These are phyloP conservation scores for Bos javanicus DNA, from an alignment of 2,113 vertebrate species.

Conservation along the genomic window DNA sequence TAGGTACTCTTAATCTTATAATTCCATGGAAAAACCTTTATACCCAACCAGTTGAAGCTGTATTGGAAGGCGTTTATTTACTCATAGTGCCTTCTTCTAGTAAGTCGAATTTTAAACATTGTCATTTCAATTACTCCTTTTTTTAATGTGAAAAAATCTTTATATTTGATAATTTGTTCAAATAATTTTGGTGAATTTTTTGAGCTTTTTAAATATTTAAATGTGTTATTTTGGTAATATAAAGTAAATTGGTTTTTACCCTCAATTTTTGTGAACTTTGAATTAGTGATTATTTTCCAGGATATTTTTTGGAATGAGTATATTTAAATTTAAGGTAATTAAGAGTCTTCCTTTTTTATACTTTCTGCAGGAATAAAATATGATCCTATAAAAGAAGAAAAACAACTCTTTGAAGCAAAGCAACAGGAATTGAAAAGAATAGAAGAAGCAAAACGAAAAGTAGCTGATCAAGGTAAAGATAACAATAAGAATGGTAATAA, in stretches of 20 bases:
- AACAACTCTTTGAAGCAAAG: slow-evolving; percentile 91
- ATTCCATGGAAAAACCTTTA: slow-evolving; percentile 99
- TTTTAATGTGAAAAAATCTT: not conserved
- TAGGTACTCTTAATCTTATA: slow-evolving; percentile 92
- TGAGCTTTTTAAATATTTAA: not conserved
- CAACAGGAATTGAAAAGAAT: slow-evolving; percentile 95
- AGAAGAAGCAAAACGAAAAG: slow-evolving; percentile 95
- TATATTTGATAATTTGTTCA: not conserved
- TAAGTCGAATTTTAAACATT: slow-evolving; percentile 78
- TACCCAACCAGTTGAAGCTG: slow-evolving; percentile 94
- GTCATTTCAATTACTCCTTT: not conserved
- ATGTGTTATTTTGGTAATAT: not conserved
- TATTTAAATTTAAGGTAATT: not conserved
- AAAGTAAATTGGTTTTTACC: slow-evolving; percentile 3
- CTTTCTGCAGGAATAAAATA: slow-evolving; percentile 91
- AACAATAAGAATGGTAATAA: not conserved
- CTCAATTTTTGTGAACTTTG: not conserved
- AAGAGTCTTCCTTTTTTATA: not conserved
- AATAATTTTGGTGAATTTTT: not conserved
- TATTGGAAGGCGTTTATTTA: slow-evolving; percentile 94
- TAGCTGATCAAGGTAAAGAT: slow-evolving; percentile 91
- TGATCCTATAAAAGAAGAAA: slow-evolving; percentile 95
- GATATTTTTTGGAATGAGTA: not conserved
- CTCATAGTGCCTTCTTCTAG: slow-evolving; percentile 97
- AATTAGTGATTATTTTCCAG: slow-evolving; percentile 41